Evolutionary conservation across 2,888 invertebrate species (phyloP).

Genomic region (Oxytorus armatus): DNA sequence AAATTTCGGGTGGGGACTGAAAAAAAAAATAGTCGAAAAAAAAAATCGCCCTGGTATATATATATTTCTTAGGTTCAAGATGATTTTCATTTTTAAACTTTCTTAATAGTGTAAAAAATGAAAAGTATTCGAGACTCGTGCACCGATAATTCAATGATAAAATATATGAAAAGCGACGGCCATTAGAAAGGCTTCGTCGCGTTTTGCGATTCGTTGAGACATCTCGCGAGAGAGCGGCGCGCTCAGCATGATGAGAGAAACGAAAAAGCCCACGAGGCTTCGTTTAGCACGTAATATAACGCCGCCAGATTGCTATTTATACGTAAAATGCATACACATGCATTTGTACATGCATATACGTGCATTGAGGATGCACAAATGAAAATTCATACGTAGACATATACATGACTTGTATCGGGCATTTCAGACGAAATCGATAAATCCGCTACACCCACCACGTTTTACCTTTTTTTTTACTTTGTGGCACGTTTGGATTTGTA

Average conservation of each 20-base stretch:
- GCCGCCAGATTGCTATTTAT: slow-evolving; percentile 74
- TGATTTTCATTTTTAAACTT: neutral
- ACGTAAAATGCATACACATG: slow-evolving; percentile 66
- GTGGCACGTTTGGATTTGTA: no score
- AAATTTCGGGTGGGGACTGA: no score
- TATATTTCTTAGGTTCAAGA: neutral
- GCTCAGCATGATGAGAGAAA: slow-evolving; percentile 9
- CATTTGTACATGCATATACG: slow-evolving; percentile 40
- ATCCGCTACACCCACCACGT: no score
- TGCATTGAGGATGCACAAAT: slow-evolving; percentile 9
- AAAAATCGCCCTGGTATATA: no score
- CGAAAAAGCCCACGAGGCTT: slow-evolving; percentile 68
- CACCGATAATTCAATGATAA: slow-evolving; percentile 49
- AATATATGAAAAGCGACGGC: slow-evolving; percentile 21
- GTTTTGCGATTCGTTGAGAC: slow-evolving; percentile 69
- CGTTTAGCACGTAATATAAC: slow-evolving; percentile 77
- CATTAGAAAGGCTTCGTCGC: slow-evolving; percentile 43
- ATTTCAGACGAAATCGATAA: neutral
- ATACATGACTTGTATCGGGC: slow-evolving; percentile 1
- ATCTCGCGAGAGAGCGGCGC: slow-evolving; percentile 16
- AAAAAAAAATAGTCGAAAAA: no score
- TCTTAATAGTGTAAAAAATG: neutral
- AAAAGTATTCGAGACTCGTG: neutral
- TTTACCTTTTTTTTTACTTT: no score
- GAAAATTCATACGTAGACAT: slow-evolving; percentile 25